Evolutionary conservation across 2,113 vertebrate genomes (phyloP).

Genomic region (Elachura formosa): DNA sequence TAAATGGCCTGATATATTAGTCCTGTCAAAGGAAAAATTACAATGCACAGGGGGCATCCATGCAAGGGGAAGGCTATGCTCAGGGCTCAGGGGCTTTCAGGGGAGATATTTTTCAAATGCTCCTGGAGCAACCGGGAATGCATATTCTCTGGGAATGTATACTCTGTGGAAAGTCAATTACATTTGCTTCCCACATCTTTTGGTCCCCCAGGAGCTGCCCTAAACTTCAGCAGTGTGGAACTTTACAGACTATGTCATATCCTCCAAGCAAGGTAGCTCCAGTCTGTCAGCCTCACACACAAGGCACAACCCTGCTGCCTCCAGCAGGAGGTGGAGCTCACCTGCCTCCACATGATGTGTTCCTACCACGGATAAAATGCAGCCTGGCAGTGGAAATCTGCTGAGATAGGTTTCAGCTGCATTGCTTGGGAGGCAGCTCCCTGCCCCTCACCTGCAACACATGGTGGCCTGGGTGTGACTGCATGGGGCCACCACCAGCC

Average conservation of each 20-base stretch:
- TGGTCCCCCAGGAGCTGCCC: not conserved
- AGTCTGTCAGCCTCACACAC: fast-evolving
- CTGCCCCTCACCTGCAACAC: not conserved
- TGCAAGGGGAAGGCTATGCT: not conserved
- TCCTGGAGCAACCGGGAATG: not conserved
- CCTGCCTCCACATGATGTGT: not conserved
- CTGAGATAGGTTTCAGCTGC: not conserved
- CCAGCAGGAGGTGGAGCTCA: not conserved
- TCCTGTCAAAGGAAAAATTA: not conserved
- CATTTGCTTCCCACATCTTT: not conserved
- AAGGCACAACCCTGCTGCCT: not conserved
- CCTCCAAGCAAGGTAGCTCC: not conserved
- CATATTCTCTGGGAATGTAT: not conserved
- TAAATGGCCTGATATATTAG: not conserved
- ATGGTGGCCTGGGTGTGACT: not conserved
- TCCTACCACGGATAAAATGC: not conserved
- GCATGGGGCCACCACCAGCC: not conserved
- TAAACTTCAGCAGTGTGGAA: not conserved
- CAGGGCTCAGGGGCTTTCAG: not conserved
- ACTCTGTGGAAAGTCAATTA: not conserved
- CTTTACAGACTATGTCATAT: not conserved
- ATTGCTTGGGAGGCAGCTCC: not conserved
- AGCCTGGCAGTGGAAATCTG: not conserved
- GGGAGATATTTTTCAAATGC: not conserved
- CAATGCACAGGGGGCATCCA: not conserved